Percentiles rank a stretch among this genome's conserved stretches.
Conservation (phyloP, 2,113 vertebrate species). For the Amblyornis subalaris region DNA sequence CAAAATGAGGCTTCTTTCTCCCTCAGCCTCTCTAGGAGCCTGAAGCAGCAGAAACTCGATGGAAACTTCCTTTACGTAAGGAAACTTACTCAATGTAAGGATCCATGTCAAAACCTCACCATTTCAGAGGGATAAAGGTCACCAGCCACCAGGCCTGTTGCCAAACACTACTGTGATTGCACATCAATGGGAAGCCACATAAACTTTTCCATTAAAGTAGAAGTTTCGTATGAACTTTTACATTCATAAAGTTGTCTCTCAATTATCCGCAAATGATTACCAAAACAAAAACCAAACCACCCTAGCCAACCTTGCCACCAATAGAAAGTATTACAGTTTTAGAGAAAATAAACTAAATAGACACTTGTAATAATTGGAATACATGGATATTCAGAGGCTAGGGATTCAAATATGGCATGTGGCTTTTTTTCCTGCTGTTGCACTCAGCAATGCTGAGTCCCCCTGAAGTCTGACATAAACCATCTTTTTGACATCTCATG, state of each 20-base stretch:
- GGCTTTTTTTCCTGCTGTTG: neutral
- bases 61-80: neutral
- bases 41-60: neutral
- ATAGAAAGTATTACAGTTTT: neutral
- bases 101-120: neutral
- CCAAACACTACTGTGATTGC: neutral
- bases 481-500: neutral
- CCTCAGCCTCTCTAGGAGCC: neutral
- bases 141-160: neutral
- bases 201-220: neutral
- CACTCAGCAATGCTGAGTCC: neutral
- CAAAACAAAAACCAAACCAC: neutral
- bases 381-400: neutral
- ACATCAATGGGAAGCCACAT: neutral
- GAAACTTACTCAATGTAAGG: neutral
- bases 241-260: neutral
- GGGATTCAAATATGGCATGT: fast-evolving
- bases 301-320: neutral
- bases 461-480: neutral
- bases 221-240: neutral
- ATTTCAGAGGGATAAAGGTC: neutral
- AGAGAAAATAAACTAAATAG: neutral
- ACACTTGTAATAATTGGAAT: neutral
- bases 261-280: neutral
- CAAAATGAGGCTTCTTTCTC: neutral